These are phyloP conservation scores for Circus cinereus DNA, from an alignment of 2,797 vertebrate species.

Conservation along the genomic window DNA sequence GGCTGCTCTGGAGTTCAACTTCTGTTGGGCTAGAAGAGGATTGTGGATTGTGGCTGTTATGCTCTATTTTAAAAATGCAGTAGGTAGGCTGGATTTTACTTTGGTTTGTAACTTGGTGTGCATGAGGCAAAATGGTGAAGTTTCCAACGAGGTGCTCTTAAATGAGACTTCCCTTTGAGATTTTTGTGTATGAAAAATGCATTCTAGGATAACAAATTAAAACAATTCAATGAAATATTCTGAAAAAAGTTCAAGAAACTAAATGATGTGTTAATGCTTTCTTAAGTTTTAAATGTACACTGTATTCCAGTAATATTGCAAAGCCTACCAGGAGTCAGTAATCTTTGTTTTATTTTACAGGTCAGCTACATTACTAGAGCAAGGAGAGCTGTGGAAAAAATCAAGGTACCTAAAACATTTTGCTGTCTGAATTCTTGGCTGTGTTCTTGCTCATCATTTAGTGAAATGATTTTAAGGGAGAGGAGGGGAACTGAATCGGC, in stretches of 20 bases:
- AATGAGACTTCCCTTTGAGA: neutral
- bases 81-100: neutral
- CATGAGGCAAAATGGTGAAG: neutral
- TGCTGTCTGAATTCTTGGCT: neutral
- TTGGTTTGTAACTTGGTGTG: neutral
- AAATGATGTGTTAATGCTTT: neutral
- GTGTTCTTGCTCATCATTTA: neutral
- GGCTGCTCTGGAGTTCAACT: neutral
- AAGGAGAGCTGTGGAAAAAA: slow-evolving; percentile 27
- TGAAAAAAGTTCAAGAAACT: neutral
- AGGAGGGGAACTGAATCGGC: neutral
- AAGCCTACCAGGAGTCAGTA: neutral
- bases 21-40: neutral
- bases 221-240: neutral
- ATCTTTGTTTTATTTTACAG: slow-evolving; percentile 52
- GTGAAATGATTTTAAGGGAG: neutral
- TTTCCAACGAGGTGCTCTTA: neutral
- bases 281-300: neutral
- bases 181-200: neutral
- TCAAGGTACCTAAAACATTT: slow-evolving; percentile 41
- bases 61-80: neutral
- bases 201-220: neutral
- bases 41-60: neutral
- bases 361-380: neutral
- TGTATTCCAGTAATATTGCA: neutral